Evolutionary conservation across 2,113 vertebrate genomes (phyloP).

Genomic region (Clarias magur): DNA sequence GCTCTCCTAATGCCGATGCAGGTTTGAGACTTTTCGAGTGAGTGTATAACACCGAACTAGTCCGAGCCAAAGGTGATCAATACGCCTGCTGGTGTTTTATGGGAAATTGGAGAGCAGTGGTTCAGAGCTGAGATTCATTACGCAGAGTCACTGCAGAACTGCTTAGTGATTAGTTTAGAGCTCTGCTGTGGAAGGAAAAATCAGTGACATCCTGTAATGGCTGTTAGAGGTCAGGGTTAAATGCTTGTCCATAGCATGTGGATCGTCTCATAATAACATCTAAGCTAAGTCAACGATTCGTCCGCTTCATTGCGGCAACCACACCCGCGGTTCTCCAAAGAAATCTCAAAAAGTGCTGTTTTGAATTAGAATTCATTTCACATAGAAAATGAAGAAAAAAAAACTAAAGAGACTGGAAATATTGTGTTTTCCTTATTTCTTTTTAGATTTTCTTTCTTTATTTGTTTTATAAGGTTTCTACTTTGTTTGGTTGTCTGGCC

Average conservation of each 20-base stretch:
- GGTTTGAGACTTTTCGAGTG: background rate
- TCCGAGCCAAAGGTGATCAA: conserved; percentile 19
- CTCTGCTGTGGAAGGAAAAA: background rate
- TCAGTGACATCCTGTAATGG: conserved; percentile 2
- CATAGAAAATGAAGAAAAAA: background rate
- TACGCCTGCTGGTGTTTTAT: conserved; percentile 20
- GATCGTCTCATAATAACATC: background rate
- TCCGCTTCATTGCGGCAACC: background rate
- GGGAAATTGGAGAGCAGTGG: conserved; percentile 20
- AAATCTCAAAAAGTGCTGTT: background rate
- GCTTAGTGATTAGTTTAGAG: conserved; percentile 15
- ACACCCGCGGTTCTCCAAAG: background rate
- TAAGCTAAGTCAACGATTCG: background rate
- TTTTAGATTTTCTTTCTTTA: background rate
- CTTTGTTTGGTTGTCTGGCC: conserved; percentile 4
- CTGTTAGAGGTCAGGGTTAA: background rate
- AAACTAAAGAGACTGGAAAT: background rate
- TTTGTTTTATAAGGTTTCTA: conserved; percentile 9
- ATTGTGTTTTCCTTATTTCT: background rate
- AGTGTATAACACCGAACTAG: background rate
- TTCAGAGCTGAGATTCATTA: conserved; percentile 8
- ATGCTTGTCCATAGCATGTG: background rate
- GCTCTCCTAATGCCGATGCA: background rate
- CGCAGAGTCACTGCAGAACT: conserved; percentile 9
- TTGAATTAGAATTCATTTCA: background rate